Evolutionary conservation across 2,797 vertebrate genomes (phyloP), one percentile per base, ranked within the genome.

Genomic region (Rhinoraja longicauda): DNA sequence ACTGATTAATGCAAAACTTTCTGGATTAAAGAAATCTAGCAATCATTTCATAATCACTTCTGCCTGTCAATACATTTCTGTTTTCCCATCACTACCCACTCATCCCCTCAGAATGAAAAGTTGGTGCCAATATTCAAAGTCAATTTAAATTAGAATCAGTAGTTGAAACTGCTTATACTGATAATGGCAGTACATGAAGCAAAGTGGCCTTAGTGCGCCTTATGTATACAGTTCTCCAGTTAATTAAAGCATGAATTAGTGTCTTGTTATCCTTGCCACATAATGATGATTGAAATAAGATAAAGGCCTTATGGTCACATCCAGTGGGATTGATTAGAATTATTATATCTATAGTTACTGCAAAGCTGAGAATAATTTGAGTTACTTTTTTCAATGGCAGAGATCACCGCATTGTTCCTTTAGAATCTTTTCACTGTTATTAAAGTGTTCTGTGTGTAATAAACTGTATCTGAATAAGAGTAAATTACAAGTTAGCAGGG

Each of bases 291-390:
- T 93, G 81, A 93, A 90, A 59, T 93, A 84, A 84, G 84, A 93
- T 79, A 93, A 92, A 92, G 13, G 67, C 88, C 39, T 86, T 21
- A 67, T 95, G 94, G 94, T 95, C 95, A 94, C 94, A 96, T 96
- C 95, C 94, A 95, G 93, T 84, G 86, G 93, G 93, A 93, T 93
- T 93, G 93, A 95, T 94, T 94, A 93, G 94, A 95, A 93, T 94
- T 93, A 94, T 96, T 94, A 77, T 93, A 77, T 93, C 94, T 94
- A 95, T 93, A 84, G 94, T 93, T 93, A 84, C 93, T 73, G 93
- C 95, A 94, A 96, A 95, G 94, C 96, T 96, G 95, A 95, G 93
- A 81, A 90, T 96, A 95, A 96, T 96, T 96, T 95, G 95, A 95
- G 93, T 73, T 92, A 90, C 90, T 93, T 10, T 94, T 94, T 94